Percentiles rank a stretch among this genome's conserved stretches.
Evolutionary conservation across 1,140 invertebrate species (phyloP).

Genomic region (Carcinoscorpius rotundicauda): DNA sequence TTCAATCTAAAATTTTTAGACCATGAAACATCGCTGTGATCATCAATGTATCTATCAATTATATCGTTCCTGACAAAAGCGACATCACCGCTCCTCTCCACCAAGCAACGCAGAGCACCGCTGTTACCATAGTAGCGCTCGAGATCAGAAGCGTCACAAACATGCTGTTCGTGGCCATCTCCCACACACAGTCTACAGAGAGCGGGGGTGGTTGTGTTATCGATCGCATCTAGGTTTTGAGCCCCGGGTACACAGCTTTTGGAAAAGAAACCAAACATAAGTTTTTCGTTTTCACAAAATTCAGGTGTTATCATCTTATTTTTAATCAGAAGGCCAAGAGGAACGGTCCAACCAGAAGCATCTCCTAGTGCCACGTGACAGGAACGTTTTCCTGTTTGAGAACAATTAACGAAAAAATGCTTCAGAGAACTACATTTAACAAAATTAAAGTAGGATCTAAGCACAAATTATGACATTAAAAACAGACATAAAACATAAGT

Average conservation of each 20-base stretch:
- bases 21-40: too few species aligned
- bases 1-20: too few species aligned
- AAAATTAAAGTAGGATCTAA: conserved; percentile 61
- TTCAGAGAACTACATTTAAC: conserved; percentile 39
- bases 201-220: conserved; percentile 11
- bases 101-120: conserved; percentile 17
- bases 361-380: conserved; percentile 65
- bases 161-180: conserved; percentile 6
- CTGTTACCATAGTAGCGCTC: conserved; percentile 13
- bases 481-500: too few species aligned
- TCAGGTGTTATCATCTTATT: conserved; percentile 49
- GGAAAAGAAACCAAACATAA: conserved; percentile 43
- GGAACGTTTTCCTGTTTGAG: conserved; percentile 52
- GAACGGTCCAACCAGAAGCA: conserved; percentile 59
- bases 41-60: background rate
- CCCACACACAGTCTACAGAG: conserved; percentile 15
- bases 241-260: conserved; percentile 17
- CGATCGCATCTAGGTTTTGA: conserved; percentile 9
- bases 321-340: conserved; percentile 46
- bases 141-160: conserved; percentile 2
- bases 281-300: conserved; percentile 34
- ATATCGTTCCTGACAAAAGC: conserved; percentile 13
- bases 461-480: conserved; percentile 53
- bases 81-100: conserved; percentile 14
- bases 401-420: conserved; percentile 47